Conservation (phyloP, 2,888 invertebrate genomes). For the Brachypalpus laphriformis region DNA sequence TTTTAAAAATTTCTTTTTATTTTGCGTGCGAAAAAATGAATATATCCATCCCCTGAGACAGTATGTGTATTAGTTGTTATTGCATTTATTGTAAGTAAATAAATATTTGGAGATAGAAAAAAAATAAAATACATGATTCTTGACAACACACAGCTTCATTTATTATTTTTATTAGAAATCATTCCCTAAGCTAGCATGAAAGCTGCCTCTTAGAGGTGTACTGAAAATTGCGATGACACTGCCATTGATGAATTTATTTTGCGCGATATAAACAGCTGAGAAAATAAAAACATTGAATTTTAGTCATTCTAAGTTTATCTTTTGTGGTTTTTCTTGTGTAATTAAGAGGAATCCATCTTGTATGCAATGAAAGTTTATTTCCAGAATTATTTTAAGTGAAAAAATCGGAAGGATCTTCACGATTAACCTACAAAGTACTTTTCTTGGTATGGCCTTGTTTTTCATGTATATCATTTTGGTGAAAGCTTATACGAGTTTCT, state of each 20-base stretch:
- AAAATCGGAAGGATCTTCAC: constrained; percentile 24
- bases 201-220: not conserved
- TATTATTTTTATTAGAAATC: not conserved
- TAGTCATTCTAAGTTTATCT: not conserved
- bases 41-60: not conserved
- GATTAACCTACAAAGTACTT: constrained; percentile 40
- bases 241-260: not conserved
- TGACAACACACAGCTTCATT: not conserved
- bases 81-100: not conserved
- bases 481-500: constrained; percentile 41
- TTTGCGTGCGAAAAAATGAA: not conserved
- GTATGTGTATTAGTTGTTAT: not conserved
- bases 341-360: not conserved
- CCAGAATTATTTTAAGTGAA: not conserved
- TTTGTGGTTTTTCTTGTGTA: not conserved
- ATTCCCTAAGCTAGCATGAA: no score
- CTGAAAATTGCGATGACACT: not conserved
- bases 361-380: not conserved
- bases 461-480: constrained; percentile 8
- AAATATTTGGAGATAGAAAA: not conserved
- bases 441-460: constrained; percentile 36
- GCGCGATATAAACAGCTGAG: not conserved
- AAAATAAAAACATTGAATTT: not conserved
- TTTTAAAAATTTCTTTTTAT: not conserved
- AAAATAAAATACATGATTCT: not conserved